Percentiles rank a stretch among this genome's conserved stretches.
phyloP scores from a whole-genome alignment of 2,113 vertebrate species.

The Acinonyx jubatus region DNA sequence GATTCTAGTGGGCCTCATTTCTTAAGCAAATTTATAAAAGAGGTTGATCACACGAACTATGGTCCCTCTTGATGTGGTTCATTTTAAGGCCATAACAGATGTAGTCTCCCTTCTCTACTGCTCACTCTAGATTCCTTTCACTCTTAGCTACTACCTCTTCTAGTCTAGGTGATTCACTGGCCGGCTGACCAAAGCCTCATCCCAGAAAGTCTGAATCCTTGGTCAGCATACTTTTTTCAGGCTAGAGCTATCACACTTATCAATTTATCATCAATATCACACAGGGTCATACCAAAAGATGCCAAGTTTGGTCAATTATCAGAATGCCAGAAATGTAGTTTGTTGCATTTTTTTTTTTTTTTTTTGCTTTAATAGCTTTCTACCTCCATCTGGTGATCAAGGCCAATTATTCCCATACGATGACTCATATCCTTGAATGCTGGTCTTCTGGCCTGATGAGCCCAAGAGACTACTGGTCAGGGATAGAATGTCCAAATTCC shows the following conservation, averaged over 20 bases:
- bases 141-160: neutral
- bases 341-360: too few species aligned
- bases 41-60: neutral
- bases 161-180: neutral
- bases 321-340: neutral
- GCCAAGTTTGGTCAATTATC: neutral
- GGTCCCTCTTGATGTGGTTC: neutral
- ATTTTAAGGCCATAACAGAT: neutral
- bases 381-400: neutral
- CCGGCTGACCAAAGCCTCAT: neutral
- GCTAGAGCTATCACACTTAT: neutral
- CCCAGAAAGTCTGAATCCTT: neutral
- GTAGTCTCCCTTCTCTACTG: neutral
- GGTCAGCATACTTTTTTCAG: neutral
- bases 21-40: neutral
- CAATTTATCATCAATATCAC: neutral
- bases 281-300: neutral
- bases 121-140: neutral
- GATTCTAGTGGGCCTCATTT: neutral
- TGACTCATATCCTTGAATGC: neutral
- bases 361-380: neutral
- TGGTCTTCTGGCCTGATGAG: neutral
- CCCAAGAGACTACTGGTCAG: neutral
- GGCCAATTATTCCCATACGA: neutral
- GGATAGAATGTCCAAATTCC: neutral